Conservation (phyloP, 2,888 invertebrate genomes). For the Ornithoptera alexandrae region DNA sequence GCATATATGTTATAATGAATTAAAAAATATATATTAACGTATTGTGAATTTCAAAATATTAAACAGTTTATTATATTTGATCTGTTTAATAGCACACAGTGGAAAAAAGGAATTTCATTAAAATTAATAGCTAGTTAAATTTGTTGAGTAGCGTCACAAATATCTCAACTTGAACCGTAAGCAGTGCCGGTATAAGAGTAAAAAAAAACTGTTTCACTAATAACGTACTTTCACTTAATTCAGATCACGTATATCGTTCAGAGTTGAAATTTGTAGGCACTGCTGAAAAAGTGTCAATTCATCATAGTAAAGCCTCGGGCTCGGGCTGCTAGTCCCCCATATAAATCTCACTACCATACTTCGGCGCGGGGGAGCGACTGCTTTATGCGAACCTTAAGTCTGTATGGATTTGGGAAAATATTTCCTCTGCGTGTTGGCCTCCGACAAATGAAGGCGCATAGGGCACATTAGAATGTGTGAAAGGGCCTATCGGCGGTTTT, state of each 20-base stretch:
- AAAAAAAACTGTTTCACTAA: background rate
- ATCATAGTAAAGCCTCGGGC: constrained; percentile 77
- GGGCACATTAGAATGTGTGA: constrained; percentile 78
- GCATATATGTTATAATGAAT: constrained; percentile 51
- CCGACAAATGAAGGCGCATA: constrained; percentile 77
- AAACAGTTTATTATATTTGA: no score
- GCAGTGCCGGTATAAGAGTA: background rate
- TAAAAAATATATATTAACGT: constrained; percentile 44
- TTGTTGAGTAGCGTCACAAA: background rate
- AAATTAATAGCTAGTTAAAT: background rate
- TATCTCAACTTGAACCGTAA: background rate
- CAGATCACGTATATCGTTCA: constrained; percentile 70
- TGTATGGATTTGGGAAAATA: constrained; percentile 81
- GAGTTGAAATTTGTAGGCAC: constrained; percentile 76
- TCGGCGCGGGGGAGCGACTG: constrained; percentile 77
- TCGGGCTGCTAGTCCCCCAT: constrained; percentile 73
- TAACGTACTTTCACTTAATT: constrained; percentile 68
- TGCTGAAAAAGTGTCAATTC: constrained; percentile 79
- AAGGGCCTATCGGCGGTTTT: constrained; percentile 75
- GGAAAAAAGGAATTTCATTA: background rate
- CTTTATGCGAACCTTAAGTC: constrained; percentile 81
- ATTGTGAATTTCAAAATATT: no score
- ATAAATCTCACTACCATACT: constrained; percentile 81
- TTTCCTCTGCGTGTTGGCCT: constrained; percentile 77
- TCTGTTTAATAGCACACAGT: background rate